Evolutionary conservation across 2,113 vertebrate species (phyloP).

Genomic region (Trematomus loennbergii): DNA sequence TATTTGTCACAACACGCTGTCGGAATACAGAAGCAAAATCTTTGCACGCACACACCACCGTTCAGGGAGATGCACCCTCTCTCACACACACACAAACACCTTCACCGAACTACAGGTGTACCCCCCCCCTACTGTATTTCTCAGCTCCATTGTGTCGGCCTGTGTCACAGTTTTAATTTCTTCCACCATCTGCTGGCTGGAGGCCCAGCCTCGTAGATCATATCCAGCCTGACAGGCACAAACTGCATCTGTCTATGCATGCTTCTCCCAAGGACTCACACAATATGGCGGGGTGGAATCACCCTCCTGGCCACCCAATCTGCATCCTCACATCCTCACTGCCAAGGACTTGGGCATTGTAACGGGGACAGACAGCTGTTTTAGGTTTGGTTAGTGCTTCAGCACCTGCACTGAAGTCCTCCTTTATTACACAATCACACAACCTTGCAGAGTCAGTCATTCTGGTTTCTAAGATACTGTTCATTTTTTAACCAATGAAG

Average conservation of each 20-base stretch:
- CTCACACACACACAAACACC: not conserved
- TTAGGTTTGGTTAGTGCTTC: not conserved
- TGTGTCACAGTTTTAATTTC: constrained; percentile 83
- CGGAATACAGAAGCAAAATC: constrained; percentile 15
- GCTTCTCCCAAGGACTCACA: constrained; percentile 81
- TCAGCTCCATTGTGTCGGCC: constrained; percentile 67
- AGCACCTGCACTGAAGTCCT: not conserved
- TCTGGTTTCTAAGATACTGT: not conserved
- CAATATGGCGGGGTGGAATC: constrained; percentile 77
- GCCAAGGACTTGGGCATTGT: constrained; percentile 53
- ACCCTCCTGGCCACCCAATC: constrained; percentile 65
- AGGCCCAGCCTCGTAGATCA: constrained; percentile 81
- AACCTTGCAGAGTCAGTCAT: not conserved
- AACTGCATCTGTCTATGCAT: constrained; percentile 81
- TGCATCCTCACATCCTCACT: constrained; percentile 53
- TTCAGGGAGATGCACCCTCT: constrained; percentile 3
- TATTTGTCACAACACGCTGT: constrained; percentile 41
- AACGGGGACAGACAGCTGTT: constrained; percentile 24
- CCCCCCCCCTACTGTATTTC: constrained; percentile 64
- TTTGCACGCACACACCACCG: not conserved
- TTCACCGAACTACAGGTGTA: constrained; percentile 65
- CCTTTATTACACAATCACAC: not conserved
- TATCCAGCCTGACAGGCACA: constrained; percentile 81
- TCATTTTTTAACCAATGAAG: not conserved
- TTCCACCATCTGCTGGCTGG: constrained; percentile 84